Conservation (phyloP, 2,797 vertebrate species). For the Polyboroides typus region DNA sequence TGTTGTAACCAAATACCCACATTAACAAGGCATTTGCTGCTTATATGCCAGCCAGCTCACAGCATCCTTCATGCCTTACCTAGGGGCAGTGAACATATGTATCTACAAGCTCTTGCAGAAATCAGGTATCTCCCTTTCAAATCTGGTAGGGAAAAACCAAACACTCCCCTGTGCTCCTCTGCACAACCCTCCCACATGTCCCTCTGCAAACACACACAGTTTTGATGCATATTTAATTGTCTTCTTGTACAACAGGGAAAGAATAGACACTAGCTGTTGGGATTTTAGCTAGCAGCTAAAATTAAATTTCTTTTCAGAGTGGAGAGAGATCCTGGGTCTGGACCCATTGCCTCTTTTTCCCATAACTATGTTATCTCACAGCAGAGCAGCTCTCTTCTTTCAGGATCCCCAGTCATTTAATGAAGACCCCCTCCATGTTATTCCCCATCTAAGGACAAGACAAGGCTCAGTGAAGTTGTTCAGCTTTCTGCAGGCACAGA, state of each 20-base stretch:
- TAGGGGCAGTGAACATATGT: fast-evolving
- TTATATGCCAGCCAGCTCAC: not conserved
- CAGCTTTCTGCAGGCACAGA: not conserved
- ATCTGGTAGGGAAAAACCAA: not conserved
- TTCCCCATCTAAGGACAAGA: not conserved
- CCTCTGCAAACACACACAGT: not conserved
- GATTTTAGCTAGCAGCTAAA: not conserved
- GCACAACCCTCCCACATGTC: not conserved
- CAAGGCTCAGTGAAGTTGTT: not conserved
- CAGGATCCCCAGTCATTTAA: not conserved
- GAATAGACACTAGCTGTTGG: not conserved
- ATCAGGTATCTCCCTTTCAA: not conserved
- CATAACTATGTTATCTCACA: not conserved
- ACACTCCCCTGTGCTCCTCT: not conserved
- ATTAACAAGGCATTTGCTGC: not conserved
- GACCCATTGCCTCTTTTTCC: not conserved
- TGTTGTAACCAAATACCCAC: not conserved
- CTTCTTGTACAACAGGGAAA: not conserved
- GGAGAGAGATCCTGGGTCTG: not conserved
- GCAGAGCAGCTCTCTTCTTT: not conserved
- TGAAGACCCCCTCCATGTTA: not conserved
- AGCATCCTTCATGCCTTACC: not conserved
- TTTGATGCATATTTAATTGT: not conserved
- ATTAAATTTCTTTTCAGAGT: not conserved
- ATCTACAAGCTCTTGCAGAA: not conserved